Evolutionary conservation across 2,888 invertebrate species (phyloP), one percentile per base, ranked within the genome.

Genomic region (Callinectes sapidus): DNA sequence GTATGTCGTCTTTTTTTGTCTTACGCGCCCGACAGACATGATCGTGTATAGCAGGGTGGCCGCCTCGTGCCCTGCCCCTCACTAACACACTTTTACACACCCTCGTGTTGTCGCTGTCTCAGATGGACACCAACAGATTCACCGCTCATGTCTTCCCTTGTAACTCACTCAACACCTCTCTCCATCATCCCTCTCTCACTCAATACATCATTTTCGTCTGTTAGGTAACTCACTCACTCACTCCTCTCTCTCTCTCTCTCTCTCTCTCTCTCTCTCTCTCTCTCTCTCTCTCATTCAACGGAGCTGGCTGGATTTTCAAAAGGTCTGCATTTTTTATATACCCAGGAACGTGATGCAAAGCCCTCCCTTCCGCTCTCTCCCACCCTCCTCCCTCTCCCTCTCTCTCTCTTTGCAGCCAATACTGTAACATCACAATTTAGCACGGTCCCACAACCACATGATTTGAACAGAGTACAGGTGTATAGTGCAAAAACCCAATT

Each of bases 161-260:
- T 61, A n/a, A 61, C 61, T 23, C 61, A 18, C 28, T 71, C 71
- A 71, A 71, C 71, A 71, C 71, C 13, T 1, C 23, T 61, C 23
- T 39, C 39, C n/a, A 32, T 71, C 39, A 71, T n/a, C 42, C 35
- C 89, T 66, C n/a, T n/a, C 71, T 39, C 66, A 32, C 81, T 81
- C 81, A 48, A 48, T 48, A 48, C 10, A 48, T 48, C 48, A 6
- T 48, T 48, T 10, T 48, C 48, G 48, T 48, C 48, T 48, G 48
- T 48, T 48, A 5, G 48, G 48, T 48, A 48, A 48, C 0, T 35
- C 16, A 35, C 35, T n/a, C 32, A 18, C 35, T 81, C 81, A 10
- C 39, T 39, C 87, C 86, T n/a, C 35, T 48, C 39, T 86, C 86
- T 48, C 86, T n/a, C 23, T n/a, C 61, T 61, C 61, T 61, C 61